Conservation (phyloP, 2,888 invertebrate species). For the Cantharis flavilabris region DNA sequence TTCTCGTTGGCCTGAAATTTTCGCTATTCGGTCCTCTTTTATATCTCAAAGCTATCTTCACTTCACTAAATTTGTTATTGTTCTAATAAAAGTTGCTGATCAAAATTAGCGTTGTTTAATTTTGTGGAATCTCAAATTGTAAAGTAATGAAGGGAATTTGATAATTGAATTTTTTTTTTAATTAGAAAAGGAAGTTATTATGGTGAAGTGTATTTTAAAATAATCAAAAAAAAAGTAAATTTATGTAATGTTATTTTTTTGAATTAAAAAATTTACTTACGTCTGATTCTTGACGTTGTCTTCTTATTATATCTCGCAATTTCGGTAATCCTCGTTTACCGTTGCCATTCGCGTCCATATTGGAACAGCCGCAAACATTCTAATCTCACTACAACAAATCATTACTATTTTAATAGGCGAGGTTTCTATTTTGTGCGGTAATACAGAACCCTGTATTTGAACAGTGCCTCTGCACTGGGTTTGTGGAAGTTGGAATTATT, state of each 20-base stretch:
- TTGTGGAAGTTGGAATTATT: neutral
- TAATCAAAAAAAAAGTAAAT: neutral
- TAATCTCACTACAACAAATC: slow-evolving; percentile 3
- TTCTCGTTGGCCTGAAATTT: no score
- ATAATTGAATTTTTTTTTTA: neutral
- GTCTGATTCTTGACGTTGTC: slow-evolving; percentile 73
- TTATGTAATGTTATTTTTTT: neutral
- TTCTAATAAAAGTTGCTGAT: neutral
- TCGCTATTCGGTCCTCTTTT: no score
- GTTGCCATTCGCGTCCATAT: slow-evolving; percentile 61
- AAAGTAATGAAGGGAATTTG: neutral
- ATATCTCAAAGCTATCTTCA: no score
- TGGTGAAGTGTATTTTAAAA: neutral
- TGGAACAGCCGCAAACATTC: neutral
- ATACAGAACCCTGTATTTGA: neutral
- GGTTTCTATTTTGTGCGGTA: neutral
- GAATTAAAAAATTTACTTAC: slow-evolving; percentile 54
- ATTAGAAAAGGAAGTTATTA: neutral
- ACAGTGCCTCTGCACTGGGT: neutral
- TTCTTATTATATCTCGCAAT: slow-evolving; percentile 64
- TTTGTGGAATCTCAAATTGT: neutral
- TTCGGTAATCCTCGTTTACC: slow-evolving; percentile 66
- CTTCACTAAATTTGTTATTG: no score
- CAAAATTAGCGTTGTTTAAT: neutral
- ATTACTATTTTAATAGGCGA: slow-evolving; percentile 3